These are phyloP conservation scores for Diadumene lineata DNA, from an alignment of 92 coral and sea anemone species.

Conservation along the genomic window DNA sequence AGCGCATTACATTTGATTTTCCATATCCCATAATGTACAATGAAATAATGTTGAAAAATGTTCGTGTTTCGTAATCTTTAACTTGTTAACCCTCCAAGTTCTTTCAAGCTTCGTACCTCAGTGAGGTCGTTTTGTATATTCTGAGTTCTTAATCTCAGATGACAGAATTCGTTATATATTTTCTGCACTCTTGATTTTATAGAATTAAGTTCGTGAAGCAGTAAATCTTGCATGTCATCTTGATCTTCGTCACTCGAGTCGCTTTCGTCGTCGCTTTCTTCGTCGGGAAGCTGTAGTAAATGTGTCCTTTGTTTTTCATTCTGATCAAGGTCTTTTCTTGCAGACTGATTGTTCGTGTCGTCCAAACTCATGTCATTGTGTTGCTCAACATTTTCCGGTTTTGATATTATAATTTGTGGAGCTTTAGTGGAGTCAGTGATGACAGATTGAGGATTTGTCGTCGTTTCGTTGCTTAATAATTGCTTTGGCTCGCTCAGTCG, in stretches of 20 bases:
- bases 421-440: too few species aligned
- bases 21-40: too few species aligned
- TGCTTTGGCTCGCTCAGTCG: constrained; percentile 2
- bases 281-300: constrained; percentile 14
- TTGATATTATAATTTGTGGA: constrained; percentile 21
- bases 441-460: too few species aligned
- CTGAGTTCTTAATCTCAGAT: constrained; percentile 2
- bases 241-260: constrained; percentile 13
- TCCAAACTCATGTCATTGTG: neutral
- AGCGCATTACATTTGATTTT: too few species aligned
- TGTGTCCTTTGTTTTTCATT: neutral
- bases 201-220: constrained; percentile 3
- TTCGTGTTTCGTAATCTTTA: too few species aligned
- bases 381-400: neutral
- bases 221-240: neutral
- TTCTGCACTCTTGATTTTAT: constrained; percentile 15
- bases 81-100: too few species aligned
- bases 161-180: constrained; percentile 3
- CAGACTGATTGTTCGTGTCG: neutral
- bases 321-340: neutral
- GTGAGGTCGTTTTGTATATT: constrained; percentile 1
- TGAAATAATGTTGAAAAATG: too few species aligned
- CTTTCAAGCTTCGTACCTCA: constrained; percentile 14
- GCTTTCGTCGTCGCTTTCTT: constrained; percentile 5
- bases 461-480: neutral